Conservation (phyloP, 2,888 invertebrate species). For the Gortyna flavago region DNA sequence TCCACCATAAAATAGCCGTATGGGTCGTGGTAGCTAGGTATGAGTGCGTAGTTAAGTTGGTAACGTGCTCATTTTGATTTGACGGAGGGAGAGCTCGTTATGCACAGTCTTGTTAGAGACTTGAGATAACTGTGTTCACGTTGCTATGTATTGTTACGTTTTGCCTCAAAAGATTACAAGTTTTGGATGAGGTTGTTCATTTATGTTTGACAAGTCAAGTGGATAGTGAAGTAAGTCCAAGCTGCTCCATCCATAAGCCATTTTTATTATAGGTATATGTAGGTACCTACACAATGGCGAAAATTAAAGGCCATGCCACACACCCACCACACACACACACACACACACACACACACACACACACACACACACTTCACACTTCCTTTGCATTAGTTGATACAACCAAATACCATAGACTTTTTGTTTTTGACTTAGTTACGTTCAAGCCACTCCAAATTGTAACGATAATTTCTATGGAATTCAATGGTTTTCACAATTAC, state of each 20-base stretch:
- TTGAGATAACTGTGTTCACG: neutral
- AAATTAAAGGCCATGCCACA: neutral
- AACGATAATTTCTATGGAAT: neutral
- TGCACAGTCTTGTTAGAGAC: slow-evolving; percentile 22
- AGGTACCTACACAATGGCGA: neutral
- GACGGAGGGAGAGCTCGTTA: slow-evolving; percentile 21
- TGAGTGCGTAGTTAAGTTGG: slow-evolving; percentile 28
- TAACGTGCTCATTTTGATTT: slow-evolving; percentile 39
- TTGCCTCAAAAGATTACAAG: neutral
- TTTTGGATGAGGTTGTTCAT: neutral
- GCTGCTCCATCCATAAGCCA: no score
- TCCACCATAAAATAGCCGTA: slow-evolving; percentile 58
- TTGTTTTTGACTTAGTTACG: neutral
- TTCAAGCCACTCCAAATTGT: neutral
- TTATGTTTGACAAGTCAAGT: neutral
- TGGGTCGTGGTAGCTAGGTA: slow-evolving; percentile 36
- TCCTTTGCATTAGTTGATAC: no score
- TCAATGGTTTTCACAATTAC: neutral
- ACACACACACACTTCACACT: no score
- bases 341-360: no score
- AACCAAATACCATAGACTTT: no score
- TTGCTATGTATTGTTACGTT: neutral
- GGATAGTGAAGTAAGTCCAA: neutral
- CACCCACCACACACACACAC: no score
- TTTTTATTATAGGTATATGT: no score